Conservation (phyloP, 2,797 vertebrate genomes). For the Parauchenoglanis ngamensis region DNA sequence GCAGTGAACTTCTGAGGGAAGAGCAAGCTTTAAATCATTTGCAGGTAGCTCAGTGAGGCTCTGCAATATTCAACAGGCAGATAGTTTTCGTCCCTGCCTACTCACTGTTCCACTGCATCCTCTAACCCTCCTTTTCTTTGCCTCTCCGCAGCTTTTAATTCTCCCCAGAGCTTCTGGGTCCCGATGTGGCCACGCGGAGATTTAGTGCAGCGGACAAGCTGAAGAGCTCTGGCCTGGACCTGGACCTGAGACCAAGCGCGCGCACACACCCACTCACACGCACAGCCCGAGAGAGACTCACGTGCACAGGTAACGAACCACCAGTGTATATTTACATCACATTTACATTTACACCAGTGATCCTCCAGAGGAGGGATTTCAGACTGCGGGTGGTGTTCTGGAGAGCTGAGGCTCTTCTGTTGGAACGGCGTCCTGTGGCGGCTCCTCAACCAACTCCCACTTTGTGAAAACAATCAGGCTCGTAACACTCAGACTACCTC, state of each 20-base stretch:
- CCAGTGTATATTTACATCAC: constrained; percentile 2
- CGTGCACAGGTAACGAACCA: constrained; percentile 45
- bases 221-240: constrained; percentile 71
- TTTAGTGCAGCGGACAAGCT: constrained; percentile 68
- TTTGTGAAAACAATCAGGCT: too few relatives aligned
- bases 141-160: constrained; percentile 38
- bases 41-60: neutral
- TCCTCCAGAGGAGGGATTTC: too few relatives aligned
- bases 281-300: constrained; percentile 37
- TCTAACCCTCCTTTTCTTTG: neutral
- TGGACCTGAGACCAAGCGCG: constrained; percentile 60
- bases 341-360: neutral
- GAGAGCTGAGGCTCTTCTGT: too few relatives aligned
- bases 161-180: constrained; percentile 61
- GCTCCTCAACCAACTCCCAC: too few relatives aligned
- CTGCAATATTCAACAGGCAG: constrained; percentile 21
- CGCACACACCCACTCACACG: neutral
- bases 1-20: too few relatives aligned
- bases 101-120: neutral
- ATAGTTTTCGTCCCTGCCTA: constrained; percentile 3
- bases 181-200: constrained; percentile 76
- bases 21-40: neutral
- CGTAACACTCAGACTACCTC: too few relatives aligned
- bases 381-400: too few relatives aligned
- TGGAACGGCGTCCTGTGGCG: too few relatives aligned